Conservation (phyloP, 1,140 invertebrate genomes). For the Halesus radiatus region DNA sequence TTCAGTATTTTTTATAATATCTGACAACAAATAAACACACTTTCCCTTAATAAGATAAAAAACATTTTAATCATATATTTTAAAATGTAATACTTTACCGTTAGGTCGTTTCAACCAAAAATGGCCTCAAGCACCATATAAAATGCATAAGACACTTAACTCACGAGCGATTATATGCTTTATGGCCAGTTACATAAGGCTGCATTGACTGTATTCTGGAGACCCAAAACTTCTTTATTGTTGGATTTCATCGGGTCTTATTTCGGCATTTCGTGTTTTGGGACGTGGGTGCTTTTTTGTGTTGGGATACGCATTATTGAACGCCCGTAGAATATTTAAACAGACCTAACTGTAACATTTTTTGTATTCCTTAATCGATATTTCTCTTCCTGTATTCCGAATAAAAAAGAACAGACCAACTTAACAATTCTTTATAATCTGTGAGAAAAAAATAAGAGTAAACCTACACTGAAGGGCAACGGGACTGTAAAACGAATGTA, state of each 20-base stretch:
- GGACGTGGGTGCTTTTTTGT: conserved; percentile 18
- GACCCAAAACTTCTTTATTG: not conserved
- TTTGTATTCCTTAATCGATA: not conserved
- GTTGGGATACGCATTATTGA: not conserved
- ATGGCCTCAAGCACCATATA: not conserved
- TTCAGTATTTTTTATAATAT: too few relatives aligned
- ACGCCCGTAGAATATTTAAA: not conserved
- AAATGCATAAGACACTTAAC: not conserved
- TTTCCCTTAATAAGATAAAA: too few relatives aligned
- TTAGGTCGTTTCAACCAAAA: conserved; percentile 30
- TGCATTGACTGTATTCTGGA: too few relatives aligned
- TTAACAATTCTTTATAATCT: too few relatives aligned
- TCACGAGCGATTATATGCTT: not conserved
- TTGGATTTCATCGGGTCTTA: not conserved
- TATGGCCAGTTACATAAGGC: not conserved
- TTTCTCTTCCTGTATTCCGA: not conserved
- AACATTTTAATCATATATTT: not conserved
- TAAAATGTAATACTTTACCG: not conserved
- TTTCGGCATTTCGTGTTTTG: conserved; percentile 7
- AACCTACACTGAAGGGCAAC: too few relatives aligned
- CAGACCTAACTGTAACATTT: not conserved
- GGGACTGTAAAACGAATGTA: too few relatives aligned
- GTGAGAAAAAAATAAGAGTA: too few relatives aligned
- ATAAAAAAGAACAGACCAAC: not conserved
- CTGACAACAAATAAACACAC: too few relatives aligned